These are phyloP conservation scores for Ashinkailepas kermadecensis DNA, from an alignment of 2,888 invertebrate genomes.

Conservation along the genomic window DNA sequence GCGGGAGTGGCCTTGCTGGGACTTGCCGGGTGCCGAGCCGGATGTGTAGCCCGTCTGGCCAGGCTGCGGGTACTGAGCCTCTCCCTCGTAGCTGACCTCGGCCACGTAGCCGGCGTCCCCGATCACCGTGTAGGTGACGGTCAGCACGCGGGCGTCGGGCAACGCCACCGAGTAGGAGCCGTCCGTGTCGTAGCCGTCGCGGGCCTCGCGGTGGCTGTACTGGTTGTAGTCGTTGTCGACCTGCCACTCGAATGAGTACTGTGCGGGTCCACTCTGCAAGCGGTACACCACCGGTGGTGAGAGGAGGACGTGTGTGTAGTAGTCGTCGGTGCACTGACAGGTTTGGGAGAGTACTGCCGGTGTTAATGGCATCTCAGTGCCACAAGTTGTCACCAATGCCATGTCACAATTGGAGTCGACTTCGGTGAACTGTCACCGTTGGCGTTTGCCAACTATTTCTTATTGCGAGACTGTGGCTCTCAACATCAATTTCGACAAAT, in stretches of 20 bases:
- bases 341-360: too few relatives aligned
- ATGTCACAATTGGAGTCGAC: too few relatives aligned
- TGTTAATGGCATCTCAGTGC: too few relatives aligned
- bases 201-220: slow-evolving; percentile 24
- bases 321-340: too few relatives aligned
- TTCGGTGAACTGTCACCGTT: too few relatives aligned
- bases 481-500: too few relatives aligned
- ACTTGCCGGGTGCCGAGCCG: background rate
- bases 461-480: too few relatives aligned
- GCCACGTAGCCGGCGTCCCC: slow-evolving; percentile 30
- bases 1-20: too few relatives aligned
- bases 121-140: slow-evolving; percentile 28
- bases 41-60: slow-evolving; percentile 22
- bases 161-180: slow-evolving; percentile 31
- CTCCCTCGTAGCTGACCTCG: slow-evolving; percentile 31
- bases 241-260: slow-evolving; percentile 28
- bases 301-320: too few relatives aligned
- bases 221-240: slow-evolving; percentile 29
- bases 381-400: too few relatives aligned
- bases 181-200: slow-evolving; percentile 28
- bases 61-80: slow-evolving; percentile 28
- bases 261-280: background rate
- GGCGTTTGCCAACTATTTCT: too few relatives aligned
- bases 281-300: background rate
- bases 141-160: slow-evolving; percentile 32